These are phyloP conservation scores for Helogale parvula DNA, from an alignment of 2,113 vertebrate species.

Conservation along the genomic window DNA sequence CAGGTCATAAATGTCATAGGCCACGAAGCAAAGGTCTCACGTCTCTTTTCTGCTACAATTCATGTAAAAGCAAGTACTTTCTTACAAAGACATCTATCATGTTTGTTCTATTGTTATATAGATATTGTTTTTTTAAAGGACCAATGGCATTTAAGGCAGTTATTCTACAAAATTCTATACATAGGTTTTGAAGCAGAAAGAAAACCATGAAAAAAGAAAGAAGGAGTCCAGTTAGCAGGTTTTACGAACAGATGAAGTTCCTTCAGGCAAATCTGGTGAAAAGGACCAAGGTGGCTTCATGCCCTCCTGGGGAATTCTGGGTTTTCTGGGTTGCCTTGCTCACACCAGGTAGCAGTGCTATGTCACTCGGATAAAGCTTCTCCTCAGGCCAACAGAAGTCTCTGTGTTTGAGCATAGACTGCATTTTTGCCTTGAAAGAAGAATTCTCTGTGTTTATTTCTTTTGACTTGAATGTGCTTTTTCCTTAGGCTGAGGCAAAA, in stretches of 20 bases:
- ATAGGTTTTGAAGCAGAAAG: neutral
- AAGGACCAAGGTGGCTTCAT: neutral
- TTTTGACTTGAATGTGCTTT: slow-evolving; percentile 35
- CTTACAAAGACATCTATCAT: neutral
- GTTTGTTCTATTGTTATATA: neutral
- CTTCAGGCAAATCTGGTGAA: neutral
- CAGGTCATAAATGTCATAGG: neutral
- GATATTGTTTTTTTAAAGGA: neutral
- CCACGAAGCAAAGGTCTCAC: neutral
- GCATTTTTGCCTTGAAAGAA: slow-evolving; percentile 40
- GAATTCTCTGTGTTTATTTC: neutral
- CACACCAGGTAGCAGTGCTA: neutral
- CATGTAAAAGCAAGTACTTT: neutral
- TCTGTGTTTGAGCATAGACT: neutral
- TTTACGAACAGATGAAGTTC: neutral
- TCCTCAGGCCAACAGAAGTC: neutral
- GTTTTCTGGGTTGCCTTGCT: neutral
- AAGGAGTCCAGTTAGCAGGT: neutral
- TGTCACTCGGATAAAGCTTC: neutral
- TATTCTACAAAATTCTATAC: neutral
- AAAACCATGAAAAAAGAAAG: neutral
- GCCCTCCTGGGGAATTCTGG: accelerated
- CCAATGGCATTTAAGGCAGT: neutral
- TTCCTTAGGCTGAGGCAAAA: neutral
- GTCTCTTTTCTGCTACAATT: neutral